phyloP scores from a whole-genome alignment of 2,113 vertebrate genomes.

The Sakesphorus luctuosus region DNA sequence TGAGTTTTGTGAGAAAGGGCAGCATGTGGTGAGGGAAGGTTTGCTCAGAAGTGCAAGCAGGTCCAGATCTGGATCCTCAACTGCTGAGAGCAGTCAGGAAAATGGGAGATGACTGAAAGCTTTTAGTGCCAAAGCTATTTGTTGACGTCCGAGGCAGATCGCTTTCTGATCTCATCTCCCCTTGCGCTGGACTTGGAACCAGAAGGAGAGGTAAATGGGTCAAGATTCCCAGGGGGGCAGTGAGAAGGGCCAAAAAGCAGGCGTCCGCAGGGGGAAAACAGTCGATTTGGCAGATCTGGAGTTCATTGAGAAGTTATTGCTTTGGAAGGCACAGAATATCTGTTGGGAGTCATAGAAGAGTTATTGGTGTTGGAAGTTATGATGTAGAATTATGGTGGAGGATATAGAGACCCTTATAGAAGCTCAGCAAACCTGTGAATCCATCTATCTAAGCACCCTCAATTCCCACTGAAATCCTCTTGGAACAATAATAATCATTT shows the following conservation, averaged over 20 bases:
- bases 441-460: slow-evolving; percentile 72
- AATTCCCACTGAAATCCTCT: slow-evolving; percentile 71
- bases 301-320: slow-evolving; percentile 73
- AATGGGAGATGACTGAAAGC: slow-evolving; percentile 64
- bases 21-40: not conserved
- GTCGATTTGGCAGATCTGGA: slow-evolving; percentile 71
- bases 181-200: slow-evolving; percentile 46
- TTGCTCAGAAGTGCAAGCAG: not conserved
- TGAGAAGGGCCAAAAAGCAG: slow-evolving; percentile 69
- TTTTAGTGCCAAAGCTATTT: slow-evolving; percentile 68
- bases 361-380: slow-evolving; percentile 73
- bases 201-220: slow-evolving; percentile 68
- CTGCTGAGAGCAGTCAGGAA: slow-evolving; percentile 61
- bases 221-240: slow-evolving; percentile 38
- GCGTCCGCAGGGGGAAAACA: slow-evolving; percentile 39
- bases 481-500: slow-evolving; percentile 71
- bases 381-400: slow-evolving; percentile 69
- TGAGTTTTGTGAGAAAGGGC: not conserved
- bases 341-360: slow-evolving; percentile 70
- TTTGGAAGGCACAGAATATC: slow-evolving; percentile 71
- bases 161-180: slow-evolving; percentile 69
- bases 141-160: slow-evolving; percentile 49
- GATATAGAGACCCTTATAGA: slow-evolving; percentile 70
- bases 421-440: slow-evolving; percentile 70
- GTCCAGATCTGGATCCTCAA: not conserved